phyloP scores from a whole-genome alignment of 2,113 vertebrate species.

The Motacilla tschutschensis region DNA sequence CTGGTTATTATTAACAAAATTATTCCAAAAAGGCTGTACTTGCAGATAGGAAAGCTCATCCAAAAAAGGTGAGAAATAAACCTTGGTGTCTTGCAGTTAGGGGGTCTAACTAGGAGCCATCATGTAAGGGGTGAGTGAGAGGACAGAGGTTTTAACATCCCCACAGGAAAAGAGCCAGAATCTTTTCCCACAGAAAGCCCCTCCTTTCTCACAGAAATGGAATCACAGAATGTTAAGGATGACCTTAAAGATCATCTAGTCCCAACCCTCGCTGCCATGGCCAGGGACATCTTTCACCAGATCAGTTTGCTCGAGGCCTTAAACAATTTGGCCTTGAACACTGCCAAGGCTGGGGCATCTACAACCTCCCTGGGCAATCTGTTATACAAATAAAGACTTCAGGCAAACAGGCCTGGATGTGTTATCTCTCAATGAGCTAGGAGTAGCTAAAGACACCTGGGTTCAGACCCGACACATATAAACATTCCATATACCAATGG shows the following conservation, averaged over 20 bases:
- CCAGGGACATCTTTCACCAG: background rate
- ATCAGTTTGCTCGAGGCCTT: background rate
- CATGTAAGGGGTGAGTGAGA: background rate
- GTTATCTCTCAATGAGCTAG: background rate
- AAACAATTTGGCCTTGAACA: background rate
- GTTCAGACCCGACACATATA: rapidly evolving
- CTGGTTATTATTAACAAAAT: background rate
- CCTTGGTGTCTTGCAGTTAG: background rate
- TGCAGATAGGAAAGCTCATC: background rate
- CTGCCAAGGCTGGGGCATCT: background rate
- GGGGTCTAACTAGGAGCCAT: background rate
- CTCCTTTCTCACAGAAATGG: background rate
- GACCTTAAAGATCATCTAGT: background rate
- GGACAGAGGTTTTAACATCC: background rate
- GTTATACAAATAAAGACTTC: background rate
- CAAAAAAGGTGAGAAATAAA: background rate
- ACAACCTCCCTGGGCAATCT: background rate
- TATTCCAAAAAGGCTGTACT: background rate
- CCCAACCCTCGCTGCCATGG: rapidly evolving
- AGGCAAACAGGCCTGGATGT: background rate
- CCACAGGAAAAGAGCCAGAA: background rate
- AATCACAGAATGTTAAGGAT: background rate
- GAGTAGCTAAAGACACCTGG: background rate
- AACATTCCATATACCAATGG: background rate
- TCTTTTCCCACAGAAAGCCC: no score